A percentile compares a stretch with the other conserved stretches of the same genome.
These are phyloP conservation scores for Ennomos erosarius DNA, from an alignment of 2,888 invertebrate species.

Conservation along the genomic window DNA sequence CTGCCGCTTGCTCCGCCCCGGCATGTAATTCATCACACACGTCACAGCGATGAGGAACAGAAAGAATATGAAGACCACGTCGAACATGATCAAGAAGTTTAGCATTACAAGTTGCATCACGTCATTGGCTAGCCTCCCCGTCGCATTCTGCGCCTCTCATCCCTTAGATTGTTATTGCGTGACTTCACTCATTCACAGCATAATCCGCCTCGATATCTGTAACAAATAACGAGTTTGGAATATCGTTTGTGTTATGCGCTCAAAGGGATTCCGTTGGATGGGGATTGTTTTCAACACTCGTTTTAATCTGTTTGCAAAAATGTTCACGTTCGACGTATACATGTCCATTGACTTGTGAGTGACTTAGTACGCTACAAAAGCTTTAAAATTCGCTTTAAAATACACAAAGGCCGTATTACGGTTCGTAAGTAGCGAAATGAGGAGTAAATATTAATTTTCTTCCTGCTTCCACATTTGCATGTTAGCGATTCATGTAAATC, in stretches of 20 bases:
- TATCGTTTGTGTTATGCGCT: slow-evolving; percentile 17
- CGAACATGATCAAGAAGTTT: slow-evolving; percentile 95
- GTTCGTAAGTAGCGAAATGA: slow-evolving; percentile 41
- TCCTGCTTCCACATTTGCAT: slow-evolving; percentile 40
- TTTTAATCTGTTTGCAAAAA: slow-evolving; percentile 48
- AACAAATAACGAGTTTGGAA: slow-evolving; percentile 40
- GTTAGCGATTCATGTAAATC: slow-evolving; percentile 38
- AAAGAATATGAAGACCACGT: slow-evolving; percentile 94
- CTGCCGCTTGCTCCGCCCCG: slow-evolving; percentile 82
- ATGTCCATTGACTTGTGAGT: not conserved
- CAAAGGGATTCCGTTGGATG: slow-evolving; percentile 38
- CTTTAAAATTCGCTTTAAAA: slow-evolving; percentile 7
- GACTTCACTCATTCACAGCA: slow-evolving; percentile 8
- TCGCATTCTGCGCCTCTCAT: slow-evolving; percentile 71
- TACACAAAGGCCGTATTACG: slow-evolving; percentile 35
- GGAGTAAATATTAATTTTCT: slow-evolving; percentile 49
- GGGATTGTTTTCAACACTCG: slow-evolving; percentile 43
- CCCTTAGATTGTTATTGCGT: slow-evolving; percentile 18
- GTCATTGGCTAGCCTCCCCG: slow-evolving; percentile 58
- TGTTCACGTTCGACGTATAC: slow-evolving; percentile 39
- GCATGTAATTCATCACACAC: slow-evolving; percentile 93
- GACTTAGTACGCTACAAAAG: not conserved
- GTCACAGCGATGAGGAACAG: slow-evolving; percentile 93
- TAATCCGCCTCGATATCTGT: slow-evolving; percentile 41
- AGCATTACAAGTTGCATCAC: slow-evolving; percentile 94